These are phyloP conservation scores for Callithrix jacchus DNA, from an alignment of 2,113 vertebrate species.

Conservation along the genomic window DNA sequence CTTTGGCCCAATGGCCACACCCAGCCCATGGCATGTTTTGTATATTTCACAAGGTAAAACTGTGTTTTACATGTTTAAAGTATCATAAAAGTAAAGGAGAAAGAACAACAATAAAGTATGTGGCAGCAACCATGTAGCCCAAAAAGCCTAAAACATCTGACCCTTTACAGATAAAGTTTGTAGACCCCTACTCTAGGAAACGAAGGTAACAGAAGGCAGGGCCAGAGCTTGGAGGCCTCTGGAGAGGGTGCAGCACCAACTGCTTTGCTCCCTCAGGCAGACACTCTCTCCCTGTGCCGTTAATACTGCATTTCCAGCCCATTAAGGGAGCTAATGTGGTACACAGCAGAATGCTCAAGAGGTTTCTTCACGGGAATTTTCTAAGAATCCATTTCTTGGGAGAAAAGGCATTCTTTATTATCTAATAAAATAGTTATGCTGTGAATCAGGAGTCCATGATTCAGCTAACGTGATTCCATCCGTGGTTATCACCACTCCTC, in stretches of 20 bases:
- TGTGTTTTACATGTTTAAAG: not conserved
- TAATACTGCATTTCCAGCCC: slow-evolving; percentile 11
- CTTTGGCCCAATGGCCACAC: not conserved
- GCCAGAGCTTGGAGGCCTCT: not conserved
- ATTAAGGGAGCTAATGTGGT: slow-evolving; percentile 38
- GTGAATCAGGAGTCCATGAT: slow-evolving; percentile 55
- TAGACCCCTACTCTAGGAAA: not conserved
- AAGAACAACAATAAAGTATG: not conserved
- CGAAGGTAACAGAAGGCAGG: not conserved
- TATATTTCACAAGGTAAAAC: not conserved
- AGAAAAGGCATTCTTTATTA: slow-evolving; percentile 67
- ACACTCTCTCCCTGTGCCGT: not conserved
- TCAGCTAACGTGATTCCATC: slow-evolving; percentile 55
- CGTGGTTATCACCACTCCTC: not conserved
- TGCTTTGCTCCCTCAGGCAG: not conserved
- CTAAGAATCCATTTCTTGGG: slow-evolving; percentile 54
- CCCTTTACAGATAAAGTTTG: not conserved
- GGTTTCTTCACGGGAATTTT: slow-evolving; percentile 41
- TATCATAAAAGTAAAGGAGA: too few relatives aligned
- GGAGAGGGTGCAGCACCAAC: not conserved
- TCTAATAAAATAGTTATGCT: slow-evolving; percentile 67
- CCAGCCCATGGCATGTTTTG: not conserved
- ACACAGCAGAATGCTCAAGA: not conserved
- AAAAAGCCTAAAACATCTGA: not conserved
- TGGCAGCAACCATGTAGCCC: not conserved